phyloP scores from a whole-genome alignment of 1,140 invertebrate species.

The Scaptomyza graminum region DNA sequence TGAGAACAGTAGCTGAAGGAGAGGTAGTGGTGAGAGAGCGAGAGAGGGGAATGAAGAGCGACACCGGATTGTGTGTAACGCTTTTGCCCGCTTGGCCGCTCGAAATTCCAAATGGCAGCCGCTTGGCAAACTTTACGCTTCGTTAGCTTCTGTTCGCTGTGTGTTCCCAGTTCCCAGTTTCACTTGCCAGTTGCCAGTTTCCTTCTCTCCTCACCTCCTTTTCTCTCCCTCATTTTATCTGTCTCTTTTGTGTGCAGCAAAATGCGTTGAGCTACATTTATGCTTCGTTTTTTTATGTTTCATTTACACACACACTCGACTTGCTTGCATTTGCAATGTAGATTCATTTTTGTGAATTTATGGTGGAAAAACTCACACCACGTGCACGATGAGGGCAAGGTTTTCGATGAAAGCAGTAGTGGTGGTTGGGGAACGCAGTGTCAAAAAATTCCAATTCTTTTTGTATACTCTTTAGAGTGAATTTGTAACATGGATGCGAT shows the following conservation, averaged over 20 bases:
- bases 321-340: constrained; percentile 77
- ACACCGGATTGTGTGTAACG: neutral
- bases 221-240: neutral
- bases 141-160: constrained; percentile 74
- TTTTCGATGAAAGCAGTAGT: neutral
- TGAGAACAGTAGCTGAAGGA: neutral
- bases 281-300: constrained; percentile 70
- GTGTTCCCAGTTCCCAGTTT: constrained; percentile 19
- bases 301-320: constrained; percentile 30
- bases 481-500: constrained; percentile 1
- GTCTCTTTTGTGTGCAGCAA: constrained; percentile 54
- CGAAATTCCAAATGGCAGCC: constrained; percentile 49
- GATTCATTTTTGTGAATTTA: constrained; percentile 77
- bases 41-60: neutral
- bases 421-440: neutral
- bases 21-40: neutral
- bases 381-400: neutral
- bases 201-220: too few species aligned
- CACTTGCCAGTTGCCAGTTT: constrained; percentile 17
- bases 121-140: constrained; percentile 78
- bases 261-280: constrained; percentile 73
- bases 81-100: constrained; percentile 26
- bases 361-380: constrained; percentile 68
- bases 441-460: neutral
- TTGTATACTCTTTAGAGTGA: constrained; percentile 1